phyloP scores from a whole-genome alignment of 1,140 invertebrate species.

The Conus betulinus region DNA sequence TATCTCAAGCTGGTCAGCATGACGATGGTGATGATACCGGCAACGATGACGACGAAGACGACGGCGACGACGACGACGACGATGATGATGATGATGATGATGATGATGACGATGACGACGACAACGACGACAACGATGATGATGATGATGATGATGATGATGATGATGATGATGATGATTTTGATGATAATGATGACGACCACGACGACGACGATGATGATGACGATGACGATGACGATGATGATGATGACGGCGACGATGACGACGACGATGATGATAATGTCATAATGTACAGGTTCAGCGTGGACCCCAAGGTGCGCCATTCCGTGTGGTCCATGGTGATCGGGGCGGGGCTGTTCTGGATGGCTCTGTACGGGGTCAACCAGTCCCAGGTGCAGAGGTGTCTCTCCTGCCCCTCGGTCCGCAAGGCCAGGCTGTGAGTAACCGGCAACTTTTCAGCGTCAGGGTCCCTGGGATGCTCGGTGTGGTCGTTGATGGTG shows the following conservation, averaged over 20 bases:
- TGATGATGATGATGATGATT: conserved; percentile 19
- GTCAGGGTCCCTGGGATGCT: no score
- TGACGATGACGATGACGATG: conserved; percentile 25
- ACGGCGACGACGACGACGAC: conserved; percentile 2
- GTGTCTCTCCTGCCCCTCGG: conserved; percentile 86
- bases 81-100: conserved; percentile 20
- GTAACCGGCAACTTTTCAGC: neutral
- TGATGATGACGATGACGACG: conserved; percentile 23
- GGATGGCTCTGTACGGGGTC: conserved; percentile 90
- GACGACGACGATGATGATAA: conserved; percentile 25
- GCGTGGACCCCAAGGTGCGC: conserved; percentile 85
- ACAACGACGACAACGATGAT: conserved; percentile 26
- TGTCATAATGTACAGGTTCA: conserved; percentile 74
- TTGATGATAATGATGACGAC: conserved; percentile 18
- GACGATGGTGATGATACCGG: conserved; percentile 13
- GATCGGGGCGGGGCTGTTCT: conserved; percentile 92
- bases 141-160: conserved; percentile 18
- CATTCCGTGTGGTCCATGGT: conserved; percentile 92
- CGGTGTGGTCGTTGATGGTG: no score
- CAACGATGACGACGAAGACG: neutral
- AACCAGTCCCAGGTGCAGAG: conserved; percentile 96
- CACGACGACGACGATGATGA: conserved; percentile 18
- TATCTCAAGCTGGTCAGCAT: neutral
- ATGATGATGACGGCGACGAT: conserved; percentile 19
- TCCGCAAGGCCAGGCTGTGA: conserved; percentile 82